Conservation (phyloP, 2,113 vertebrate species). For the Plotosus lineatus region DNA sequence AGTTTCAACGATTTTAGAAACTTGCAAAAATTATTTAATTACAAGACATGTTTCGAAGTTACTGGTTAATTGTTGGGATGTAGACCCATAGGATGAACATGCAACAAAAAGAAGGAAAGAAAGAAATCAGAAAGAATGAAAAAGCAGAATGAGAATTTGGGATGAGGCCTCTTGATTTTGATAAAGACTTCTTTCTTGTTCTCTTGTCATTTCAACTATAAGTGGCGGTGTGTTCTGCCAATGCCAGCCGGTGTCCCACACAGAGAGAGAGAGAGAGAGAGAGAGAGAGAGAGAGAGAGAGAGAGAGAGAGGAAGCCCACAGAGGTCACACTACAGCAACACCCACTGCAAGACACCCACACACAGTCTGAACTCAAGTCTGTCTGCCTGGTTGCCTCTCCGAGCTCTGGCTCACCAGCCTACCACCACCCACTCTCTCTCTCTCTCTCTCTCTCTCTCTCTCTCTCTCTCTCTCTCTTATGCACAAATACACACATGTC, state of each 20-base stretch:
- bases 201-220: conserved; percentile 26
- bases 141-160: not conserved
- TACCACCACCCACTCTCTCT: conserved; percentile 49
- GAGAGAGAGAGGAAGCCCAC: conserved; percentile 2
- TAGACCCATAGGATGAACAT: not conserved
- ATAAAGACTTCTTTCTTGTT: conserved; percentile 12
- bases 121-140: conserved; percentile 10
- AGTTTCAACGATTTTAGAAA: not conserved
- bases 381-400: conserved; percentile 51
- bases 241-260: conserved; percentile 47
- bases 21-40: not conserved
- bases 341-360: conserved; percentile 61
- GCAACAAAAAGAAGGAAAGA: not conserved
- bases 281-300: conserved; percentile 1
- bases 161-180: not conserved
- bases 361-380: conserved; percentile 57
- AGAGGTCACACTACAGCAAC: conserved; percentile 50
- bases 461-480: conserved; percentile 39
- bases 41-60: not conserved
- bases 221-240: not conserved
- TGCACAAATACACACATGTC: conserved; percentile 21
- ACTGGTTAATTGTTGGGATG: not conserved
- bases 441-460: conserved; percentile 43
- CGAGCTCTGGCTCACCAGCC: conserved; percentile 40
- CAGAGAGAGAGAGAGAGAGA: conserved; percentile 35